Evolutionary conservation across 2,888 invertebrate genomes (phyloP), one percentile per base, ranked within the genome.

Genomic region (Luffia ferchaultella): DNA sequence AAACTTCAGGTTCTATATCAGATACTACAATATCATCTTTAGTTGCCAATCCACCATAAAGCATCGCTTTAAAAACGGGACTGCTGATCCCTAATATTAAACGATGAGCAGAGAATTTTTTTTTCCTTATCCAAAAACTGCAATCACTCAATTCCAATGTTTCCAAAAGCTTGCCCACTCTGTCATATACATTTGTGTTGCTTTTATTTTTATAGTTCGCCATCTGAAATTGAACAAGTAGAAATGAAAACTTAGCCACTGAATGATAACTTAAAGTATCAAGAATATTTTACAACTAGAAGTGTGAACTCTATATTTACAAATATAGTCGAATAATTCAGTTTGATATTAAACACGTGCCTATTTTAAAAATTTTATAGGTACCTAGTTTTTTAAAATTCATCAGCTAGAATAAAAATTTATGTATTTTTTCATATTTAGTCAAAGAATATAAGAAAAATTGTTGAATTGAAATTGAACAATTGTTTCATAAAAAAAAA

Each of bases 1-100:
- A 90, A 56, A 86, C 85, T 49, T 83, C 79, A 19, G 87, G 83
- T 58, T 86, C 83, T 53, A 89, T 86, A 62, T 89, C 89, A 52
- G 84, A 79, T 52, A 89, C 78, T 47, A 68, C 62, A 53, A 88
- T 85, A 56, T 79, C 75, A 47, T 72, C 67, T 56, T 72, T 65
- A 52, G 74, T 73, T 40, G 88, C 85, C 59, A 89, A 60, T 15
- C 87, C 85, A 1, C 90, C 90, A 69, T 85, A 89, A 55, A 89
- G 84, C 88, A 90, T 88, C 19, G 87, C 88, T 68, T 89, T 88
- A 73, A 90, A 90, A 40, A 90, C 89, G 5, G 89, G 89, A 63
- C 89, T 89, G 58, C 86, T 86, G 52, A 86, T 85, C n/a, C 88
- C 87, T 58, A 90, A 63, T 55, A 89, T 85, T 51, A 89, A 67